These are phyloP conservation scores for Drosophila gaucha DNA, from an alignment of 2,888 invertebrate genomes.

Conservation along the genomic window DNA sequence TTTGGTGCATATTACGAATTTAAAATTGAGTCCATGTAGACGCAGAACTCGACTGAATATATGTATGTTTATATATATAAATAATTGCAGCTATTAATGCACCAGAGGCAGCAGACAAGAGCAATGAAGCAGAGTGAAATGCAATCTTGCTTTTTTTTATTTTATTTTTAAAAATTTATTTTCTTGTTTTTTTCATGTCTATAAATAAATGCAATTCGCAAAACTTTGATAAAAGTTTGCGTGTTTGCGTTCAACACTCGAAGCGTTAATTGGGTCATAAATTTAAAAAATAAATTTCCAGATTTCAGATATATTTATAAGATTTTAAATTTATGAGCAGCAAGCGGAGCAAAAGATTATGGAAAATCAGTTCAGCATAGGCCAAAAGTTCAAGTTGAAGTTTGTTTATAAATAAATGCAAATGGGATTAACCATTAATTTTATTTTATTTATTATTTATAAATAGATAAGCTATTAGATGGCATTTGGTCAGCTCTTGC, in stretches of 20 bases:
- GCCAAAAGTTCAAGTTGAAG: conserved; percentile 72
- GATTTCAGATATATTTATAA: conserved; percentile 55
- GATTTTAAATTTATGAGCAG: conserved; percentile 33
- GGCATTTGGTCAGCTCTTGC: conserved; percentile 55
- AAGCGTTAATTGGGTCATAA: conserved; percentile 77
- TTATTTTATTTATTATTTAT: too few species aligned
- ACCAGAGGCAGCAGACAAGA: conserved; percentile 28
- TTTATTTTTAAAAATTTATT: conserved; percentile 3
- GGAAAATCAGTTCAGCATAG: conserved; percentile 6
- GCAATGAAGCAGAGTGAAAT: conserved; percentile 63
- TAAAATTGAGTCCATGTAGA: conserved; percentile 28
- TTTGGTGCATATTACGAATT: neutral
- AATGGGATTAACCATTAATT: conserved; percentile 2
- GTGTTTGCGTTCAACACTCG: conserved; percentile 52
- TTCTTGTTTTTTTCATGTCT: conserved; percentile 35
- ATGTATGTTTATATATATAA: conserved; percentile 1
- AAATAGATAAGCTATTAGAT: conserved; percentile 42
- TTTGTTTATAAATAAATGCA: conserved; percentile 27
- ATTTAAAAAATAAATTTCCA: conserved; percentile 66
- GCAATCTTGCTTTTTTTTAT: conserved; percentile 59
- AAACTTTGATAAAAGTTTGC: conserved; percentile 70
- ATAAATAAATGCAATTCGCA: conserved; percentile 67
- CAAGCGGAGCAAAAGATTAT: conserved; percentile 13
- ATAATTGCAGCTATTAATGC: conserved; percentile 31
- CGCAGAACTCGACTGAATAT: neutral